Conservation (phyloP, 2,113 vertebrate species). For the Laticauda colubrina region DNA sequence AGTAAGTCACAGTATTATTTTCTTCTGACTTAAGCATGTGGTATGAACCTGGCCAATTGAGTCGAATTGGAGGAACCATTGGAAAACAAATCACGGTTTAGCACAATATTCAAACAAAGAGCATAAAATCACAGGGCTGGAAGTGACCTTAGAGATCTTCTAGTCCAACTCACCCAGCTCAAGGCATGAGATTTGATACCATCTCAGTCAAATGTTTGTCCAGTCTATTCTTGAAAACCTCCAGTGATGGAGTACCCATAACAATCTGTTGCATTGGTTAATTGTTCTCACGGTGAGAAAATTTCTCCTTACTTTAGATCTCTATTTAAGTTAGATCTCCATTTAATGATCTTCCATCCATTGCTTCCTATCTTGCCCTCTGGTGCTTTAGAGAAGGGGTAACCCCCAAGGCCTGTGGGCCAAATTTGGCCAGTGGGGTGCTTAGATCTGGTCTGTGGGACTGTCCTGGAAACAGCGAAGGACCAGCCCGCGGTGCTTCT, state of each 20-base stretch:
- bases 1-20: background rate
- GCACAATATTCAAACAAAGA: background rate
- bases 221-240: background rate
- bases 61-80: background rate
- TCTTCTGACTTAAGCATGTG: background rate
- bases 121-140: background rate
- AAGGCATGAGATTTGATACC: background rate
- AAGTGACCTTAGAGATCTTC: background rate
- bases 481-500: too few species aligned
- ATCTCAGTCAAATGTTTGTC: background rate
- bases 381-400: background rate
- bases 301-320: background rate
- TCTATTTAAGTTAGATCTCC: background rate
- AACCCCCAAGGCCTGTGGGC: too few species aligned
- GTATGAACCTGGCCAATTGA: background rate
- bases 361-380: background rate
- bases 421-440: accelerated
- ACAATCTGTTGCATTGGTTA: background rate
- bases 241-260: background rate
- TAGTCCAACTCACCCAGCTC: background rate
- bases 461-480: too few species aligned
- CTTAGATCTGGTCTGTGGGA: too few species aligned
- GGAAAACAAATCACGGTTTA: background rate
- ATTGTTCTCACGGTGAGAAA: background rate
- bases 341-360: background rate